Base-by-base conservation (phyloP, 1,140 invertebrate genomes). In the Palaemon carinicauda region DNA sequence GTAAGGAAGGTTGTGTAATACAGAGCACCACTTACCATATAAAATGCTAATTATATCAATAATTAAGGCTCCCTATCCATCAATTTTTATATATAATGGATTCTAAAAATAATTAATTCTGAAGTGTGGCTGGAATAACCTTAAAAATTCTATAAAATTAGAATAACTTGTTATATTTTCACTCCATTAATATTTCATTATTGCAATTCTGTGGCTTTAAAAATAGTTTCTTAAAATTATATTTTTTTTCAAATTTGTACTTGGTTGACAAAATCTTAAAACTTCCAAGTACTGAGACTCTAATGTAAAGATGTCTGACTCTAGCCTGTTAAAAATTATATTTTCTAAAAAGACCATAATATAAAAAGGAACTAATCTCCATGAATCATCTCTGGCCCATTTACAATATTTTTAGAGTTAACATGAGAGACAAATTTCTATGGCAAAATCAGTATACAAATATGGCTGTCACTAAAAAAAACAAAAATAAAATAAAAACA, bases 21-120 rank as follows among this genome's bases (percentile, higher is more conserved):
- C 83, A 80, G 29, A 86, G 77, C 83, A 86, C 83, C 77, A 74
- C 53, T 86, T 86, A 86, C 77, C 80, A 78, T 80, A 80, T 79
- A 24, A 79, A 77, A 50, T 60, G 56, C 24, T 60, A 21, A 21
- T 60, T 60, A 3, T 60, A 27, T 69, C 29, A 27, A 27, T 69
- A 27, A 27, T 69, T 69, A 3, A 14, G 60, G 56, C 56, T n/a
- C 56, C 52, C 77, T 54, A 29, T 52, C 50, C 24, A 52, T 53
- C 41, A 24, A 15, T 17, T 29, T 52, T 21, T 17, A 29, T 60
- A 29, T 60, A 60, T 29, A 54, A 33, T 60, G 21, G 79, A 60
- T 56, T 29, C 15, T 79, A 78, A 79, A 53, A 79, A n/a, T 53
- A 77, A 33, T 41, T 1, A 52, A 52, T 33, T 33, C 27, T 29